Conservation (phyloP, 2,113 vertebrate species). For the Struthio camelus region DNA sequence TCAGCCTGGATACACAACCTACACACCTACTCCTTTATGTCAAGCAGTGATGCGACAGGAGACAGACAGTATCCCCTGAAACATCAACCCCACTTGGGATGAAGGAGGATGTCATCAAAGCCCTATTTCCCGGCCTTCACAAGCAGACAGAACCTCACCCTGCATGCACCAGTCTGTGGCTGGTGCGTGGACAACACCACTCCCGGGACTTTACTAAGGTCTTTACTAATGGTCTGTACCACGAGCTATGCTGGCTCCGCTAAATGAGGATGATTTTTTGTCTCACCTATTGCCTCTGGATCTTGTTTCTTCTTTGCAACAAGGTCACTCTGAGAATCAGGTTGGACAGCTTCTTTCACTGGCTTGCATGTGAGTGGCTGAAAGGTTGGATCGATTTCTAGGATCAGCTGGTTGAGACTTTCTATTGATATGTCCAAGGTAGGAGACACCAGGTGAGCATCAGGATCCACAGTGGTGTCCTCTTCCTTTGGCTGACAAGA, state of each 20-base stretch:
- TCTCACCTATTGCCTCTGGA: slow-evolving; percentile 53
- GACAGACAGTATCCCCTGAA: not conserved
- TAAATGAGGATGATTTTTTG: accelerated
- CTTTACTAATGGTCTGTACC: not conserved
- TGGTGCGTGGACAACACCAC: accelerated
- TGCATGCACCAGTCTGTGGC: not conserved
- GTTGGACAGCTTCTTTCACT: not conserved
- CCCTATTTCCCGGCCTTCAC: not conserved
- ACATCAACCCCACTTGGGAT: accelerated
- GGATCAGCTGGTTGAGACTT: slow-evolving; percentile 82
- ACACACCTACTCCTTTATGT: not conserved
- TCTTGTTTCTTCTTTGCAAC: not conserved
- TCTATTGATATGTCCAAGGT: slow-evolving; percentile 80
- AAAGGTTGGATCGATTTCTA: slow-evolving; percentile 86
- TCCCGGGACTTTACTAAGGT: not conserved
- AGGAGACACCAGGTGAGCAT: slow-evolving; percentile 26
- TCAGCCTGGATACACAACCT: not conserved
- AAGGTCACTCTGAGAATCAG: not conserved
- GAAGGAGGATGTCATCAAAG: accelerated
- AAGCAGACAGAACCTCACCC: not conserved
- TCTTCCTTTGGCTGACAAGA: accelerated
- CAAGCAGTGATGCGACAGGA: not conserved
- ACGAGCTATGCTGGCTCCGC: not conserved
- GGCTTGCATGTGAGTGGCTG: slow-evolving; percentile 55
- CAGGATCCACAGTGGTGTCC: not conserved